Conservation (phyloP, 2,888 invertebrate species). For the Acleris laterana region DNA sequence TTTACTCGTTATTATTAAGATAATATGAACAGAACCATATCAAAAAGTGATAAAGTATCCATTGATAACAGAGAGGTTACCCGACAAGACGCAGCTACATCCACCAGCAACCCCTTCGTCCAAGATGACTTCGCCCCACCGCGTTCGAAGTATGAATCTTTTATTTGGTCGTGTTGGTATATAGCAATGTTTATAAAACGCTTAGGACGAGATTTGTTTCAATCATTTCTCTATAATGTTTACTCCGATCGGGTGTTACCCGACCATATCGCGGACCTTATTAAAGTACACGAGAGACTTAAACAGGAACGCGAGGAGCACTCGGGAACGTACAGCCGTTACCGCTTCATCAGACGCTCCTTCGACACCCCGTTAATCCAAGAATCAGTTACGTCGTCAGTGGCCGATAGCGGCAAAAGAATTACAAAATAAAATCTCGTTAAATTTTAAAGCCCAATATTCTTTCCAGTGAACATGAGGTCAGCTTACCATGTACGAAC, state of each 20-base stretch:
- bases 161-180: slow-evolving; percentile 65
- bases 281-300: slow-evolving; percentile 57
- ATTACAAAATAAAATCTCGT: slow-evolving; percentile 41
- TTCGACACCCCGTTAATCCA: slow-evolving; percentile 44
- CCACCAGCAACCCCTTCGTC: slow-evolving; percentile 42
- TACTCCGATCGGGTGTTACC: slow-evolving; percentile 59
- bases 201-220: slow-evolving; percentile 61
- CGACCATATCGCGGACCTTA: slow-evolving; percentile 60
- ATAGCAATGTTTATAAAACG: slow-evolving; percentile 62
- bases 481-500: slow-evolving; percentile 46
- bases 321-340: slow-evolving; percentile 58
- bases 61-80: slow-evolving; percentile 41
- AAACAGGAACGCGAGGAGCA: slow-evolving; percentile 54
- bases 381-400: slow-evolving; percentile 54
- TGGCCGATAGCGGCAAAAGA: slow-evolving; percentile 49
- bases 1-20: slow-evolving; percentile 37
- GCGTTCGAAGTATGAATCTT: slow-evolving; percentile 66
- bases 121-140: slow-evolving; percentile 53
- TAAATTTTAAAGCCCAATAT: slow-evolving; percentile 56
- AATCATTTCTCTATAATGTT: slow-evolving; percentile 54
- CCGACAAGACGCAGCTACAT: slow-evolving; percentile 45
- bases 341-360: slow-evolving; percentile 53
- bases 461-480: slow-evolving; percentile 64
- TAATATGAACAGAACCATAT: slow-evolving; percentile 62
- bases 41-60: slow-evolving; percentile 51